Evolutionary conservation across 2,113 vertebrate species (phyloP).

Genomic region (Globicephala melas): DNA sequence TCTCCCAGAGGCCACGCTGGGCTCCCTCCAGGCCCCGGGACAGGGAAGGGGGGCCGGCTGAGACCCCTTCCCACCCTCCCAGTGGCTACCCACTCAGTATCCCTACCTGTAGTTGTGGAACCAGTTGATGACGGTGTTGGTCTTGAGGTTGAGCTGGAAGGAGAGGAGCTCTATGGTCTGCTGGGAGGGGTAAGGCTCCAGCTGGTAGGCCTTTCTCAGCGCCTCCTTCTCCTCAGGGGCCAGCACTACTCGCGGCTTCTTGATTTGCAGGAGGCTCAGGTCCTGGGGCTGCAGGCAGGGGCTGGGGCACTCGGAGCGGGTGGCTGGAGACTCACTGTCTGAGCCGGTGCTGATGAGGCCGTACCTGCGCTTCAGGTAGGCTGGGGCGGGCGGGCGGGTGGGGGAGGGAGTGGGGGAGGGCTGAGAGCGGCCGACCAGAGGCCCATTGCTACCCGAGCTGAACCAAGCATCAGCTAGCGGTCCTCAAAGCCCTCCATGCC

Average conservation of each 20-base stretch:
- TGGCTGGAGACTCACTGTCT: slow-evolving; percentile 92
- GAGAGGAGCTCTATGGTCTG: slow-evolving; percentile 97
- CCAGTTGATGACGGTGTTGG: slow-evolving; percentile 99
- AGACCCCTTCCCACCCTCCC: background rate
- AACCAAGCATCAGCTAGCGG: too few species aligned
- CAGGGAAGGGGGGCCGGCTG: background rate
- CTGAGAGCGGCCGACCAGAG: background rate
- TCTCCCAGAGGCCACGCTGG: background rate
- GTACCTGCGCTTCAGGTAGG: slow-evolving; percentile 96
- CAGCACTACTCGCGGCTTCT: slow-evolving; percentile 96
- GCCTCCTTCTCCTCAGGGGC: slow-evolving; percentile 96
- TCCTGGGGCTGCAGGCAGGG: slow-evolving; percentile 88
- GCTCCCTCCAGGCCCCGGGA: background rate
- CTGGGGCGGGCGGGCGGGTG: slow-evolving; percentile 74
- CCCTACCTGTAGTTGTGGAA: slow-evolving; percentile 98
- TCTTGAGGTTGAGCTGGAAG: slow-evolving; percentile 95
- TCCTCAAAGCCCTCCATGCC: background rate
- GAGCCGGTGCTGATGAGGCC: slow-evolving; percentile 93
- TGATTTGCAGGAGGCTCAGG: slow-evolving; percentile 92
- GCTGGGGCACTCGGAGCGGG: slow-evolving; percentile 92
- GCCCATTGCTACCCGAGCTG: background rate
- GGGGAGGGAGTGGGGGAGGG: background rate
- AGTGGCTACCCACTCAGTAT: fast-evolving
- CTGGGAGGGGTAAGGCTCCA: slow-evolving; percentile 98
- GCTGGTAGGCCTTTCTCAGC: slow-evolving; percentile 92